Evolutionary conservation across 53 echinoderm and acorn worm genomes (phyloP).

Genomic region (Holothuria scabra): DNA sequence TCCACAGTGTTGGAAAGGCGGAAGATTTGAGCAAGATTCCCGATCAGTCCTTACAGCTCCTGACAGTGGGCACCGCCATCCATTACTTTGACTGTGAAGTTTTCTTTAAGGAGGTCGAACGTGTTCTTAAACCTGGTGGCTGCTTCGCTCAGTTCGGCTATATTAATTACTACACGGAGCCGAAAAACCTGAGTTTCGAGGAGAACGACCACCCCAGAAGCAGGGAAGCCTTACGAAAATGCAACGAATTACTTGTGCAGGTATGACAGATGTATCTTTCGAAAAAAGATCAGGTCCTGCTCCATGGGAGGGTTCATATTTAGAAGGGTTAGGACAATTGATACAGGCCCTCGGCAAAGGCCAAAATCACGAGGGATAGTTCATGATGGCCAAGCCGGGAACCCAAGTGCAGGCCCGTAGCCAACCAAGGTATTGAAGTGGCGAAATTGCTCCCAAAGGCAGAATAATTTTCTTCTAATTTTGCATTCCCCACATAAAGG

Average conservation of each 20-base stretch:
- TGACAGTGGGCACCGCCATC: neutral
- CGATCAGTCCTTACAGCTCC: neutral
- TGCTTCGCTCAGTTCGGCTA: constrained; percentile 1
- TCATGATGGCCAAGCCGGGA: too few relatives aligned
- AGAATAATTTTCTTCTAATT: too few relatives aligned
- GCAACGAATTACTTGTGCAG: neutral
- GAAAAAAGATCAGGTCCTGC: too few relatives aligned
- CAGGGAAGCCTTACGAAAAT: neutral
- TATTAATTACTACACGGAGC: neutral
- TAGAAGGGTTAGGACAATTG: too few relatives aligned
- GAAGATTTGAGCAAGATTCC: neutral
- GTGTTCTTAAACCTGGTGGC: constrained; percentile 3
- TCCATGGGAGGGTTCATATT: too few relatives aligned
- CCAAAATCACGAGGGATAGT: too few relatives aligned
- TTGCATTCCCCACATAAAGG: too few relatives aligned
- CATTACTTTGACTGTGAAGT: neutral
- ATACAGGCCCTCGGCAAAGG: too few relatives aligned
- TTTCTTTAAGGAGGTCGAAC: neutral
- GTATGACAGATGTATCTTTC: neutral
- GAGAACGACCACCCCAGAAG: neutral
- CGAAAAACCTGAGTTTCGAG: neutral
- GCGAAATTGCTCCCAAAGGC: too few relatives aligned
- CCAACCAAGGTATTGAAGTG: too few relatives aligned
- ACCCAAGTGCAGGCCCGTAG: too few relatives aligned
- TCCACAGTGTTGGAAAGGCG: neutral